Base-by-base conservation (phyloP, 92 coral and sea anemone species). In the Actinostola sp. region DNA sequence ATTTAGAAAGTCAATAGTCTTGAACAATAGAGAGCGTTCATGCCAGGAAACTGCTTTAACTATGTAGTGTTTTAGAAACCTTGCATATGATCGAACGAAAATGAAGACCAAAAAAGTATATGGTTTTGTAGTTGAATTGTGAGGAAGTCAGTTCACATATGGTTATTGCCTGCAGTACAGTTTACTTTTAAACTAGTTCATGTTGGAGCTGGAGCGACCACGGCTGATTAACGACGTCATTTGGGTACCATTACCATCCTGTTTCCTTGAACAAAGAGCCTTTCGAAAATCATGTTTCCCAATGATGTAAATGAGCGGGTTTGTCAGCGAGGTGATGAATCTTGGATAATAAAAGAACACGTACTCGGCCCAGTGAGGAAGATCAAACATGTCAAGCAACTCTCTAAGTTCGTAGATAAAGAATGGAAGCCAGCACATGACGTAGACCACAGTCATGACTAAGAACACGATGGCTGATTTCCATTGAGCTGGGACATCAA, bases 221-320 rank as follows among this genome's bases (percentile, higher is more conserved):
- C 57, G 74, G 23, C 48, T 56, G 25, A 68, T 51, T 19, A 68
- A 34, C 32, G 74, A 68, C 6, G 72, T 75, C 61, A 66, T 50
- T 17, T 75, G 63, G 8, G 72, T 63, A 14, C 81, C 60, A 32
- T 52, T 46, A 0, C 64, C 36, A 8, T 68, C 0, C 17, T 36
- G 3, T 53, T 49, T 75, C 59, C 38, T 35, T 20, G 53, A 38
- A 21, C 43, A 28, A 3, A 88, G 84, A n/a, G 80, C 86, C 19
- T 88, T 83, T 26, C 83, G 65, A 44, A 88, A 88, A 58, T 88
- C 93, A 38, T 71, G 88, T 52, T 88, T 88, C 0, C 93, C 89
- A 7, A 88, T 71, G 25, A 88, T 70, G 76, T 84, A 88, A 16
- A 88, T 27, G 35, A 88, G 14, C 0, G 93, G 93, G 42, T 88